Evolutionary conservation across 2,113 vertebrate genomes (phyloP).

Genomic region (Atherinomorus stipes): DNA sequence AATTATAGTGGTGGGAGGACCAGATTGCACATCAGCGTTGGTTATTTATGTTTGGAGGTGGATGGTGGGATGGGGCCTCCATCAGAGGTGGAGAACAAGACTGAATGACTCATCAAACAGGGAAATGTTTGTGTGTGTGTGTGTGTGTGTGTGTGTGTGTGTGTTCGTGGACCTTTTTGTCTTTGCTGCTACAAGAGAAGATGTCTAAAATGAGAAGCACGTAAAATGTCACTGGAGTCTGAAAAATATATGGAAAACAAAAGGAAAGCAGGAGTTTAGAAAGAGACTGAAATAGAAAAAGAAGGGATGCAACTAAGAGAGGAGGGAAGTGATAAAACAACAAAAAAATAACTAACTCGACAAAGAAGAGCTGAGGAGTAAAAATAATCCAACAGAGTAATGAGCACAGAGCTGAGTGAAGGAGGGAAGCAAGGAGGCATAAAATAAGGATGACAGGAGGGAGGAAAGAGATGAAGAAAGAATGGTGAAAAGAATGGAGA

Average conservation of each 20-base stretch:
- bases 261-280: neutral
- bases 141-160: constrained; percentile 3
- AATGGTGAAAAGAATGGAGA: neutral
- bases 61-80: constrained; percentile 49
- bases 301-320: neutral
- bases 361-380: neutral
- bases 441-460: neutral
- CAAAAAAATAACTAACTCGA: neutral
- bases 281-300: neutral
- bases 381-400: neutral
- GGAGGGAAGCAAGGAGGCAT: no score
- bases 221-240: neutral
- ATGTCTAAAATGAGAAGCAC: constrained; percentile 8
- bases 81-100: constrained; percentile 48
- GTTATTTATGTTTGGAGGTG: constrained; percentile 76
- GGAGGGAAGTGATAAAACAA: neutral
- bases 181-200: constrained; percentile 19
- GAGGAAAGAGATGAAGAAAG: neutral
- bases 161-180: neutral
- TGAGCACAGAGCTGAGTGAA: neutral
- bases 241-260: neutral
- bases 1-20: constrained; percentile 83
- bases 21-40: constrained; percentile 61
- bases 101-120: constrained; percentile 60
- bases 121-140: constrained; percentile 3